Conservation (phyloP, 2,888 invertebrate genomes). For the Drosophila greeni region DNA sequence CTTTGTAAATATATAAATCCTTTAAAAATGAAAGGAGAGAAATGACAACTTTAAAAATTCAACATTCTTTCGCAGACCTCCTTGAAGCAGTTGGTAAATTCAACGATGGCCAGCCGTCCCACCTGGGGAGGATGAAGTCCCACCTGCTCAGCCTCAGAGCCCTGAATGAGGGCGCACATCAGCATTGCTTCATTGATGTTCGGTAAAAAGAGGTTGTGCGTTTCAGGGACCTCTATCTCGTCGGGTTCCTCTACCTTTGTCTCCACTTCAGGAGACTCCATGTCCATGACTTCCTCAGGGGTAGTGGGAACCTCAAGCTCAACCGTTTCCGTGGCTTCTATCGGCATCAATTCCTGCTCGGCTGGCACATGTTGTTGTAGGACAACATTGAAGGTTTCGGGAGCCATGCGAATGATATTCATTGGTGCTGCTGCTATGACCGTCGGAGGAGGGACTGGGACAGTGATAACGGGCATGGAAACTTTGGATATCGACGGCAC, state of each 20-base stretch:
- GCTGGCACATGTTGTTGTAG: too few relatives aligned
- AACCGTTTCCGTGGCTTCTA: too few relatives aligned
- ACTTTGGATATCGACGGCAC: neutral
- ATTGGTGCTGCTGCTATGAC: neutral
- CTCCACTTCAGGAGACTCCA: neutral
- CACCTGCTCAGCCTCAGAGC: slow-evolving; percentile 42
- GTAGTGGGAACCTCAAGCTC: too few relatives aligned
- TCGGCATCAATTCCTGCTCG: neutral
- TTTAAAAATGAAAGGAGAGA: neutral
- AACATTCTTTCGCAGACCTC: slow-evolving; percentile 16
- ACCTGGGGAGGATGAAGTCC: slow-evolving; percentile 41
- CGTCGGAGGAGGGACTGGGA: neutral
- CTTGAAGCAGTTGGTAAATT: slow-evolving; percentile 35
- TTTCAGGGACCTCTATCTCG: neutral
- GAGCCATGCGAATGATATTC: neutral
- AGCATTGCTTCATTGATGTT: slow-evolving; percentile 45
- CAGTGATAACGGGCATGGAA: neutral
- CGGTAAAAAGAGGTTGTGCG: slow-evolving; percentile 39
- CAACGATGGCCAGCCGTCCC: slow-evolving; percentile 45
- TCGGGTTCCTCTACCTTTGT: too few relatives aligned
- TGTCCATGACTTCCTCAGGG: neutral
- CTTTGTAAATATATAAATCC: neutral
- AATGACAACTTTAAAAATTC: neutral
- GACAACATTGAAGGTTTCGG: neutral
- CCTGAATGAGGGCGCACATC: slow-evolving; percentile 46